phyloP scores from a whole-genome alignment of 2,113 vertebrate species.

The Hippocampus guttulatus region DNA sequence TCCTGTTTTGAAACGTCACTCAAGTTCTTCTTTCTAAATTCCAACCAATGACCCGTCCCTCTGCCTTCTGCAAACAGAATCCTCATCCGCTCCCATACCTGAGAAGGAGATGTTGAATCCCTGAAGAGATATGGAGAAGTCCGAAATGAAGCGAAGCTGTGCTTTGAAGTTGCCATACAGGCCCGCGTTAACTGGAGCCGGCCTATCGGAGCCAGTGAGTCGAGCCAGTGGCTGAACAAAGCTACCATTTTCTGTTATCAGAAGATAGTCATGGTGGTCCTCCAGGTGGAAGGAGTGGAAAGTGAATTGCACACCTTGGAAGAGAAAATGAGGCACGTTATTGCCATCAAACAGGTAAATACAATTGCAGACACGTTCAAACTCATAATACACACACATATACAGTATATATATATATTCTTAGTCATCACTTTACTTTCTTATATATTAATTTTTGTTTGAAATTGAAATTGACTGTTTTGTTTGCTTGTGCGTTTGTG shows the following conservation, averaged over 20 bases:
- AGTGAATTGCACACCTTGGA: conserved; percentile 73
- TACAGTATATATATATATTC: too few relatives aligned
- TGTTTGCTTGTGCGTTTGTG: too few relatives aligned
- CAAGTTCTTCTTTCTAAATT: not conserved
- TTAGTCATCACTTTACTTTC: too few relatives aligned
- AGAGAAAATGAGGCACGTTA: conserved; percentile 10
- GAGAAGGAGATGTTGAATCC: conserved; percentile 78
- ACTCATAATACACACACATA: not conserved
- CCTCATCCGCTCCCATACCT: conserved; percentile 44
- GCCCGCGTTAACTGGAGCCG: conserved; percentile 66
- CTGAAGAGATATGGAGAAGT: conserved; percentile 77
- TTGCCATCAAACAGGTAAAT: conserved; percentile 1
- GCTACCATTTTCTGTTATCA: conserved; percentile 75
- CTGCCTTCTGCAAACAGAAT: conserved; percentile 10
- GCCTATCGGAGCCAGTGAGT: conserved; percentile 72
- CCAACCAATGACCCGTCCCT: not conserved
- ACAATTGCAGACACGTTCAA: not conserved
- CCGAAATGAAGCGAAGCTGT: conserved; percentile 77
- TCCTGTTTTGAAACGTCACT: conserved; percentile 12
- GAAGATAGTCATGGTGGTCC: conserved; percentile 77
- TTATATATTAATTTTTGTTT: too few relatives aligned
- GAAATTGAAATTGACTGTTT: too few relatives aligned
- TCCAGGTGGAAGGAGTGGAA: conserved; percentile 76
- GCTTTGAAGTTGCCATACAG: conserved; percentile 76
- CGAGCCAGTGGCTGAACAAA: conserved; percentile 71